phyloP scores from a whole-genome alignment of 2,797 vertebrate species.

The Cossypha caffra region DNA sequence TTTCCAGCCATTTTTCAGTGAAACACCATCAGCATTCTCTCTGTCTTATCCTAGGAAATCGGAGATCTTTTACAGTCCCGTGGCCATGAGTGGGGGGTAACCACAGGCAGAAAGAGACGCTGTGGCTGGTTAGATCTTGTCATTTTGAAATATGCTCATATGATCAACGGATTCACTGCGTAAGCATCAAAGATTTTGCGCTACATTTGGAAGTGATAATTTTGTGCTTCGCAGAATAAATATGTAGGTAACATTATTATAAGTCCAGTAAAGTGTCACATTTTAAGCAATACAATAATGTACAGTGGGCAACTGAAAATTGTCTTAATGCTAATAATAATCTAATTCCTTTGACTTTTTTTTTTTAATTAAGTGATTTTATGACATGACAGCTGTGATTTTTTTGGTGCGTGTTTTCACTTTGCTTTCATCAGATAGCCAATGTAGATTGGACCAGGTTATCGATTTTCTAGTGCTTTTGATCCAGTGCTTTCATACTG shows the following conservation, averaged over 20 bases:
- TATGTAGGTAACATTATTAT: conserved; percentile 73
- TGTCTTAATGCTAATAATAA: neutral
- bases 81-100: conserved; percentile 96
- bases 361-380: neutral
- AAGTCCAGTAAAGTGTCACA: conserved; percentile 57
- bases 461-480: neutral
- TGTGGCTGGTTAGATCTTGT: conserved; percentile 98
- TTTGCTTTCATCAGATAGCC: neutral
- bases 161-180: conserved; percentile 99
- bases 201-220: conserved; percentile 72
- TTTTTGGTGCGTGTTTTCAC: neutral
- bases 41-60: conserved; percentile 76
- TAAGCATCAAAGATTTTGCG: conserved; percentile 81
- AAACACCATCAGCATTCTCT: neutral
- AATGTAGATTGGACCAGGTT: neutral
- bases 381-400: neutral
- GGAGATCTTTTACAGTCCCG: conserved; percentile 93
- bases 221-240: conserved; percentile 70
- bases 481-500: neutral
- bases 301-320: neutral
- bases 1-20: neutral
- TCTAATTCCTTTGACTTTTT: neutral
- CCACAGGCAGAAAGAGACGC: conserved; percentile 95
- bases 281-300: conserved; percentile 46
- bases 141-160: conserved; percentile 94